Percentiles rank a stretch among this genome's conserved stretches.
Evolutionary conservation across 1,140 invertebrate species (phyloP).

Genomic region (Hylyphantes graminicola): DNA sequence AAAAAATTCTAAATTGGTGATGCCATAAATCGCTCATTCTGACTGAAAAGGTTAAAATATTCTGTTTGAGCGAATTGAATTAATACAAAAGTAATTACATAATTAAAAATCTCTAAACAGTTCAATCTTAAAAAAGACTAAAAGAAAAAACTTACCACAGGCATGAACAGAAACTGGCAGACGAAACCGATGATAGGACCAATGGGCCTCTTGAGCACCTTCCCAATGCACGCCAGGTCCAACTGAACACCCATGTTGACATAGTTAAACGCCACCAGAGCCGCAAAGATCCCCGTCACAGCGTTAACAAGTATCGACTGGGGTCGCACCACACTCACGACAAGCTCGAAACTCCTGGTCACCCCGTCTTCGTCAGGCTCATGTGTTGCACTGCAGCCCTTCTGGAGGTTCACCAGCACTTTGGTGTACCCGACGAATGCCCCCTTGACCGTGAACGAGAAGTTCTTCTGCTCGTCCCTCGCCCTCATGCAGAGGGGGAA

Average conservation of each 20-base stretch:
- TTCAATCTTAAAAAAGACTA: neutral
- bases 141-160: constrained; percentile 75
- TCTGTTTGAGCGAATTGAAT: too few relatives aligned
- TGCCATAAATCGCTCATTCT: too few relatives aligned
- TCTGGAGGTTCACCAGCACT: constrained; percentile 62
- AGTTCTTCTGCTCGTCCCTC: constrained; percentile 67
- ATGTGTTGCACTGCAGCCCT: neutral
- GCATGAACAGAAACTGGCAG: constrained; percentile 89
- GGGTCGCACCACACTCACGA: constrained; percentile 39
- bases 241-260: constrained; percentile 94
- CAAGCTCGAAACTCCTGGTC: constrained; percentile 6
- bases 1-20: too few relatives aligned
- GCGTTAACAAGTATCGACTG: constrained; percentile 67
- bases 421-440: constrained; percentile 74
- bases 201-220: constrained; percentile 78
- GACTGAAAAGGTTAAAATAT: too few relatives aligned
- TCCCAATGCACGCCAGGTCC: constrained; percentile 78
- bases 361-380: neutral
- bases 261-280: constrained; percentile 85
- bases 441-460: constrained; percentile 72
- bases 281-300: constrained; percentile 81
- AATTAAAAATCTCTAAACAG: too few relatives aligned
- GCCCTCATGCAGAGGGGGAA: constrained; percentile 15
- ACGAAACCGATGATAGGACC: constrained; percentile 84
- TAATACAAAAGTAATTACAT: too few relatives aligned